Evolutionary conservation across 2,113 vertebrate genomes (phyloP), one percentile per base, ranked within the genome.

Genomic region (Elephantulus edwardii): DNA sequence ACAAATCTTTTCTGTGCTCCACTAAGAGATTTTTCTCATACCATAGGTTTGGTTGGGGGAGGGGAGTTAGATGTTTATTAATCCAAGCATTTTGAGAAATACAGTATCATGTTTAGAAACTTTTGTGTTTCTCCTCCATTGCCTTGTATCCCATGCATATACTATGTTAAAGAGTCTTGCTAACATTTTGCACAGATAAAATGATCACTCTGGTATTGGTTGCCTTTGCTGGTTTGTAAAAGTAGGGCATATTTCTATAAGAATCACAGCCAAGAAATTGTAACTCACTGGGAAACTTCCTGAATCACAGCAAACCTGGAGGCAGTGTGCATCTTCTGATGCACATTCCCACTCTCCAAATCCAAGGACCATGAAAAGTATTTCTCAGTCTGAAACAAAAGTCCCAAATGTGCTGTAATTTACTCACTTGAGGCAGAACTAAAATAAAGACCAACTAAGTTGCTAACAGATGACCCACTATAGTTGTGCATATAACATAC

Each of bases 311-410:
- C 66, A 46, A 38, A 33, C 58, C 8, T 8, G 33, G 80, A 74
- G 83, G 24, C 22, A 91, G 8, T 62, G 13, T 81, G 13, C 87
- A 24, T 76, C 26, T 40, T 17, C 64, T 86, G 11, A 35, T 80
- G 20, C 10, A 42, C 89, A 35, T 38, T 80, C 11, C 75, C 14
- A 35, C 82, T 85, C 6, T 42, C 64, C 12, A 20, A 91, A 54
- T 56, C 3, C 26, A 85, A 22, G 20, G 71, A 35, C 14, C 35
- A 48, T 64, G 42, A 83, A 26, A 90, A 88, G 26, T 20, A 62
- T 80, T 89, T 40, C 17, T n/a, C 19, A 6, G 11, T 70, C 83
- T 91, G 89, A 92, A 60, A 89, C 89, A 58, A 79, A 84, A 10
- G 20, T 44, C 46, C 30, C 52, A 13, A 35, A 38, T 81, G 26